phyloP scores from a whole-genome alignment of 2,797 vertebrate genomes.

The Cynodonichthys magdalenae region DNA sequence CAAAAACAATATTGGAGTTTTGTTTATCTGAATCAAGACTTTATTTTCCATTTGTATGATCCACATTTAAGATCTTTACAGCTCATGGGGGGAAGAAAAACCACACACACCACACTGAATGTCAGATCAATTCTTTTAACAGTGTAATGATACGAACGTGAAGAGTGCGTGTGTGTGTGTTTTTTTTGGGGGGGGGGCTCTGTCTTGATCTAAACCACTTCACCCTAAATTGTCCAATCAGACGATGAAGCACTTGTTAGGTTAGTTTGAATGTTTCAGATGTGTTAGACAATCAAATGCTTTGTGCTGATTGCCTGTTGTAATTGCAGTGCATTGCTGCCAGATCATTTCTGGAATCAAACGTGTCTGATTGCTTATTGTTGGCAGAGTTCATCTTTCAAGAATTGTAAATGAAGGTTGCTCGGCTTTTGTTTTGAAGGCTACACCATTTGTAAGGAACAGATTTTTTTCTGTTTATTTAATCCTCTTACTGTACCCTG shows the following conservation, averaged over 20 bases:
- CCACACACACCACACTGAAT: background rate
- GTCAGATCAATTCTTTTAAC: background rate
- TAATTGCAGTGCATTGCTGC: constrained; percentile 12
- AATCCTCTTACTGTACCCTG: background rate
- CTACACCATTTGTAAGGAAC: background rate
- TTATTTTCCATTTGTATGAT: background rate
- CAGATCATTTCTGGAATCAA: constrained; percentile 27
- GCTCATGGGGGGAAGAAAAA: background rate
- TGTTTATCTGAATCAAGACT: background rate
- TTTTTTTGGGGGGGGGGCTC: rapidly evolving
- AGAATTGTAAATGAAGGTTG: background rate
- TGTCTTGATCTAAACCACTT: constrained; percentile 23
- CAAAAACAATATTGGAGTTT: background rate
- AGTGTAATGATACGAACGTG: background rate
- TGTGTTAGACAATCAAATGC: constrained; percentile 43
- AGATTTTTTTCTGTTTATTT: background rate
- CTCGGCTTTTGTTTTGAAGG: constrained; percentile 5
- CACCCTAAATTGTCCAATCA: constrained; percentile 52
- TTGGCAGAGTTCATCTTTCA: constrained; percentile 7
- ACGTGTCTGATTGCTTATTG: constrained; percentile 52
- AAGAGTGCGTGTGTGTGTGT: too few species aligned
- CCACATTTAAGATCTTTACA: background rate
- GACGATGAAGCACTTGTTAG: constrained; percentile 18
- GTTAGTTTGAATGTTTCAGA: constrained; percentile 5
- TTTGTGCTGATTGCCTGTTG: constrained; percentile 33